Base-by-base conservation (phyloP, 2,797 vertebrate species). In the Xiphophorus birchmanni region DNA sequence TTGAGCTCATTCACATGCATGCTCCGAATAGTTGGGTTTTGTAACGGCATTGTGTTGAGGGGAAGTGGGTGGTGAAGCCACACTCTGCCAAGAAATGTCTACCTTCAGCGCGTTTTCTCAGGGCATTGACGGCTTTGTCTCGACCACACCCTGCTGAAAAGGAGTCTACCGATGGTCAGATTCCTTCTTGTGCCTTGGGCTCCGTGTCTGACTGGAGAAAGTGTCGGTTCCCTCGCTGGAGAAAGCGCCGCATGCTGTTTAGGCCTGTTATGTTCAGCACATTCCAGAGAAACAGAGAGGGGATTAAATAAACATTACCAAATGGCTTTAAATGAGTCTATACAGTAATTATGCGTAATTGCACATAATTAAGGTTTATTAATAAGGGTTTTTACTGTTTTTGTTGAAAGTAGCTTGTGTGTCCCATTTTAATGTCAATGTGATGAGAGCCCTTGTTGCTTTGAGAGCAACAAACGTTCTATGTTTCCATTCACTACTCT, bases 311-410 rank as follows among this genome's bases (percentile, higher is more conserved):
- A 90, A 81, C 90, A 92, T 89, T 89, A 87, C 90, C n/a, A 83
- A 88, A 88, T 88, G 87, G 88, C 85, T 91, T 80, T 84, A 85
- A 93, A 93, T 92, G 88, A 80, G 87, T 93, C 91, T 91, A 83
- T 89, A 71, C 79, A 87, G 90, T 94, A 90, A 95, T 94, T 92
- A 84, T 82, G 73, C 80, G 60, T 93, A 92, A 94, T 94, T 69
- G 79, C 58, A 18, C 85, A 84, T 91, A 81, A 92, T 94, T 93
- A 92, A 87, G 82, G 81, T 82, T 89, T 90, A 95, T 94, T 93
- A 93, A 93, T 92, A 87, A 73, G 73, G 23, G 37, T 37, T 86
- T 91, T 93, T 88, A 92, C 90, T 90, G 80, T 87, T 85, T 77
- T 85, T 77, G 73, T 91, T 83, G 74, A 72, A 74, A 84, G 82